A percentile compares a stretch with the other conserved stretches of the same genome.
Evolutionary conservation across 92 coral and sea anemone genomes (phyloP).

Genomic region (Phenganax marumi): DNA sequence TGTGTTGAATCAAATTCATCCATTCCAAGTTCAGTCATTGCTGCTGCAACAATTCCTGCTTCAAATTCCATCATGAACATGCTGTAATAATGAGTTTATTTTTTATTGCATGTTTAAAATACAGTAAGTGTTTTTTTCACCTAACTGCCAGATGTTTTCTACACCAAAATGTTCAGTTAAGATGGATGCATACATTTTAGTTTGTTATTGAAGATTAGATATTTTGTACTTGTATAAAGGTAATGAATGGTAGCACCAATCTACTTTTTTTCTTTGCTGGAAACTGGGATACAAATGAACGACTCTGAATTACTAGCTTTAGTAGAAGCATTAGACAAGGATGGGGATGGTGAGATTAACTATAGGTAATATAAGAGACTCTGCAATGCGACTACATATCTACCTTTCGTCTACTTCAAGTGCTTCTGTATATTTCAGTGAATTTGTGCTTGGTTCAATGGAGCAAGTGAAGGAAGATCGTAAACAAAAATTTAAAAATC

Average conservation of each 20-base stretch:
- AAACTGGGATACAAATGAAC: constrained; percentile 92
- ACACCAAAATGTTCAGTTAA: too few relatives aligned
- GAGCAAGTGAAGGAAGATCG: constrained; percentile 94
- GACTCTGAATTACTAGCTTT: constrained; percentile 71
- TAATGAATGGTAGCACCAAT: too few relatives aligned
- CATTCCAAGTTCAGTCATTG: constrained; percentile 43
- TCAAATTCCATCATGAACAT: constrained; percentile 47
- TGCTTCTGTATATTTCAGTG: constrained; percentile 58
- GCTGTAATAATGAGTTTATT: too few relatives aligned
- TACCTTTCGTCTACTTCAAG: neutral
- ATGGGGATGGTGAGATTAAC: constrained; percentile 92
- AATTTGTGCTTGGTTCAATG: constrained; percentile 86
- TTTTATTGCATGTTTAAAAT: too few relatives aligned
- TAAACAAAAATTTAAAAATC: constrained; percentile 80
- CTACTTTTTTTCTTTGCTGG: constrained; percentile 54
- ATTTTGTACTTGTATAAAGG: too few relatives aligned
- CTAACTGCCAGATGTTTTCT: too few relatives aligned
- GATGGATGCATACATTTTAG: too few relatives aligned
- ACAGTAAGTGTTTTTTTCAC: too few relatives aligned
- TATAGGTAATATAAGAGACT: constrained; percentile 64
- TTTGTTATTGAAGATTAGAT: too few relatives aligned
- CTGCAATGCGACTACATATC: too few relatives aligned
- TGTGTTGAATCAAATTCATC: constrained; percentile 36
- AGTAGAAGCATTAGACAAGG: constrained; percentile 77
- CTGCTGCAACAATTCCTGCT: constrained; percentile 61